These are phyloP conservation scores for Carabus problematicus DNA, from an alignment of 2,888 invertebrate genomes.

Conservation along the genomic window DNA sequence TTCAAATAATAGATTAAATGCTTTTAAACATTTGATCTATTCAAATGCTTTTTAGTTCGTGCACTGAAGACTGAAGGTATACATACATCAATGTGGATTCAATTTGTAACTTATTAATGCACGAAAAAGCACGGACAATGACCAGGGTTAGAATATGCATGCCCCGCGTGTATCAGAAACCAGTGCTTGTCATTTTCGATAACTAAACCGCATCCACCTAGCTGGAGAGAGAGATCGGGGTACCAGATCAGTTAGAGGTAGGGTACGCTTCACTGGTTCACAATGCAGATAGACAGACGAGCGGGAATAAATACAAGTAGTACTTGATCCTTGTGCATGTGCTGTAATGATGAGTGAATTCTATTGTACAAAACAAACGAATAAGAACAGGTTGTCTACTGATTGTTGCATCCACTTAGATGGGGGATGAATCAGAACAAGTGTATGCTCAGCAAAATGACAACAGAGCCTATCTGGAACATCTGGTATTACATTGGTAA, in stretches of 20 bases:
- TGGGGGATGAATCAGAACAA: constrained; percentile 17
- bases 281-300: no score
- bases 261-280: constrained; percentile 20
- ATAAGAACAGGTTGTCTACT: constrained; percentile 28
- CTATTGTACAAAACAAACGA: constrained; percentile 10
- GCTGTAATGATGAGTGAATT: background rate
- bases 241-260: no score
- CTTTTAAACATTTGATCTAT: no score
- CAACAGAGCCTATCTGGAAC: background rate
- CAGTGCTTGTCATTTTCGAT: background rate
- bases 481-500: no score
- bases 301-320: constrained; percentile 20
- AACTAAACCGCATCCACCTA: no score
- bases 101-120: background rate
- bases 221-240: no score
- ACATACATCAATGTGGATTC: no score
- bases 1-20: no score
- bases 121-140: constrained; percentile 17
- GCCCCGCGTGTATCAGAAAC: background rate
- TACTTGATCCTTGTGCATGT: constrained; percentile 21
- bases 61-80: no score
- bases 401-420: constrained; percentile 14
- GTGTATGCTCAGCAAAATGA: constrained; percentile 29
- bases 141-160: constrained; percentile 22
- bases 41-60: no score